Base-by-base conservation (phyloP, 2,888 invertebrate species). In the Drosophila affinis region DNA sequence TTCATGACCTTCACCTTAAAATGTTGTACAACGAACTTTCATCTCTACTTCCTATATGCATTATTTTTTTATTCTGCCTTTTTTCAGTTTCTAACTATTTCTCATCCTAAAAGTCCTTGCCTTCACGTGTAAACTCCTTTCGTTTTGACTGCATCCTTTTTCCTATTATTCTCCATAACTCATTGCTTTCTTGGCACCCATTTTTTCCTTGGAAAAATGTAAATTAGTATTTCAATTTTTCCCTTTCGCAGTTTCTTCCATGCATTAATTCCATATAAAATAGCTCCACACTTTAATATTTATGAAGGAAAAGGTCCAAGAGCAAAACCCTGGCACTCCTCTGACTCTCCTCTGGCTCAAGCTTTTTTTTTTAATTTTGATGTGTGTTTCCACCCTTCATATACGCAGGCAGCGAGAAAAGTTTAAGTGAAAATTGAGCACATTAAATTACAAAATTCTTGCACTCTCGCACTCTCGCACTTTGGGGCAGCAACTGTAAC, bases 251-350 rank as follows among this genome's bases (percentile, higher is more conserved):
- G 39, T 44, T 55, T 78, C 71, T 57, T 77, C 69, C 14, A 56
- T 76, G 71, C 81, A 83, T 87, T 81, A 87, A 81, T 78, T 81
- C 68, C 72, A 72, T 72, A 72, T 78, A 73, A 87, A 87, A 87
- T 77, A 67, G 70, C 77, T 69, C 72, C 77, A 84, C n/a, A n/a
- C 39, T 81, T 78, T 78, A 79, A 85, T 81, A 82, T 87, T 84
- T 82, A 87, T 87, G 71, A 72, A 9, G 12, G 39, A 39, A 54
- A 54, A 27, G 0, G 1, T 12, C 34, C 34, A 34, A 58, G 62
- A 46, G 45, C 58, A 57, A 54, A 46, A 45, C 59, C 56, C 34
- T 27, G 27, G 48, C 45, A 0, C 32, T 17, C 24, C 44, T 47
- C 53, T 58, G 48, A 55, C 48, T 62, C 64, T 69, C 51, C 32